Evolutionary conservation across 2,888 invertebrate genomes (phyloP), one percentile per base, ranked within the genome.

Genomic region (Drosophila demipolita): DNA sequence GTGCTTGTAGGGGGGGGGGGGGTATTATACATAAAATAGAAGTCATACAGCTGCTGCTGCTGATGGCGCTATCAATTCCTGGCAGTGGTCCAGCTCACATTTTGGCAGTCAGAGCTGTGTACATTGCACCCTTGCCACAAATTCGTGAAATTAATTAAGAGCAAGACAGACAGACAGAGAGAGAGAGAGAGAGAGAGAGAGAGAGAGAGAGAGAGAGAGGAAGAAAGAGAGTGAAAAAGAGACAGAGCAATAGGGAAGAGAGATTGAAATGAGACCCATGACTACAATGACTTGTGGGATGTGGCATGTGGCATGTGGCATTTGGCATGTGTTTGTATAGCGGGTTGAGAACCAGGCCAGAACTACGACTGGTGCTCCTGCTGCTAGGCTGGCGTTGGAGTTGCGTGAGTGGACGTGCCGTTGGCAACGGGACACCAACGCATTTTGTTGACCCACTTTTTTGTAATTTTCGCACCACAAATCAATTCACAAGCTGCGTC

Each of bases 131-230:
- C 9, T 45, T 58, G 58, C 36, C n/a, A 29, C 40, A 58, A 62
- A 38, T 64, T 71, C 76, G 83, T 75, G 75, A 90, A 90, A 90
- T 90, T 90, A 90, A 90, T 90, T 90, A 90, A 90, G 82, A 75
- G 79, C 80, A 67, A 75, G 66, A 79, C 63, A 73, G 9, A n/a
- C n/a, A n/a, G n/a, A n/a, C n/a, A n/a, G n/a, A n/a, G 65, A 62
- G n/a, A 32, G n/a, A 20, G 3, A 53, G 17, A 26, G 11, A 53
- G 12, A 29, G 26, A 48, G 63, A 29, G n/a, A 61, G 9, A 11
- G 36, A n/a, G 42, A n/a, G 33, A 26, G 11, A 26, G 33, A 29
- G 17, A 4, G 20, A 20, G 32, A 33, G 12, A 23, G 15, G 26
- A n/a, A 32, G 32, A 49, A 15, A 32, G 29, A 40, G 59, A 32